Base-by-base conservation (phyloP, 2,888 invertebrate genomes). In the Drosophila pseudotalamancana region DNA sequence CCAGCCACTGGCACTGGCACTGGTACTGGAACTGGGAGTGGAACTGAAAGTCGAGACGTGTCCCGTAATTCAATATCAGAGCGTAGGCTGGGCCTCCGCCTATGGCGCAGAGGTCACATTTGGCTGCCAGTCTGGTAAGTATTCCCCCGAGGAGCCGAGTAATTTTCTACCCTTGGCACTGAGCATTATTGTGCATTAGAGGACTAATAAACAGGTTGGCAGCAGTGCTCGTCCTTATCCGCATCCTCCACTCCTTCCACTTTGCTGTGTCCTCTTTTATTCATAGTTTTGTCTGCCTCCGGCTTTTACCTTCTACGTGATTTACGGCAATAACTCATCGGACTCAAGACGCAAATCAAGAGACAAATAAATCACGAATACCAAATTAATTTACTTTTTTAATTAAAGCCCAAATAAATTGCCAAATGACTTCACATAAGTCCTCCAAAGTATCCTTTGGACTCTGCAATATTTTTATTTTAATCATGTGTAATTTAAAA, bases 201-300 rank as follows among this genome's bases (percentile, higher is more conserved):
- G 84, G 83, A 82, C 89, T 89, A 89, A 89, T 89, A 89, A 89
- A 89, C 89, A 90, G 90, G 88, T 89, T 90, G 88, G 23, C 45
- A 46, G 35, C 68, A 21, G 34, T 29, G 18, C 42, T 31, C 40
- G 6, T 34, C 45, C 35, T 19, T 31, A 31, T 25, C 32, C 51
- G 39, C n/a, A 39, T 57, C 25, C 14, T 57, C 32, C 48, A 35
- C 34, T 25, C 12, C n/a, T n/a, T 25, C 21, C 42, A 27, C 50
- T 48, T 18, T 6, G 23, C 3, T 21, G 21, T 57, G 34, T 60
- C 29, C 40, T 64, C 50, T 51, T 66, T 64, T 74, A 71, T 72
- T 72, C 77, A 68, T 71, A 77, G 81, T 88, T 74, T 75, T 66
- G 66, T 61, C 68, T 62, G 66, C 46, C 60, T 78, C 48, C 56